Percentiles rank a stretch among this genome's conserved stretches.
These are phyloP conservation scores for zebrafish (Danio rerio) DNA, from an alignment of 2,113 vertebrate species.

Conservation along the genomic window DNA sequence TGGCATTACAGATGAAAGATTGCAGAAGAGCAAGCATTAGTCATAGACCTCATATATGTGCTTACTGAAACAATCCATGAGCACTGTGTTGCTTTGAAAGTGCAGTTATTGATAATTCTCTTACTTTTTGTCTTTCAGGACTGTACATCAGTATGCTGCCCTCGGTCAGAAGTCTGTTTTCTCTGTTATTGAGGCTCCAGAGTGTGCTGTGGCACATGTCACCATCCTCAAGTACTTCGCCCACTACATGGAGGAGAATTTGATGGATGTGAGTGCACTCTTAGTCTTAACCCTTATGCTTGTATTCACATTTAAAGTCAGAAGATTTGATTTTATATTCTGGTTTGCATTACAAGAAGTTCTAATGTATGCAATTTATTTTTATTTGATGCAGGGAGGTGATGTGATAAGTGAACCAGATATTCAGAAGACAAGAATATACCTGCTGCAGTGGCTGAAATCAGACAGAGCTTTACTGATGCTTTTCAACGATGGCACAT, in stretches of 20 bases:
- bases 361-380: background rate
- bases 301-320: background rate
- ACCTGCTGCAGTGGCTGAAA: constrained; percentile 97
- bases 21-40: background rate
- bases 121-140: constrained; percentile 73
- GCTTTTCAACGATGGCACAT: constrained; percentile 98
- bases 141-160: constrained; percentile 95
- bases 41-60: background rate
- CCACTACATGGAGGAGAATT: constrained; percentile 99
- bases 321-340: background rate
- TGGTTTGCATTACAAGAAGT: constrained; percentile 34
- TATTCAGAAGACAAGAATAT: constrained; percentile 86
- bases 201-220: constrained; percentile 93
- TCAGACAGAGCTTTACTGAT: constrained; percentile 98
- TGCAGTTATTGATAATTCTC: background rate
- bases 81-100: background rate
- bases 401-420: constrained; percentile 88
- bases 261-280: constrained; percentile 93
- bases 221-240: constrained; percentile 98
- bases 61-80: background rate
- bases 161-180: constrained; percentile 92
- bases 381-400: constrained; percentile 81
- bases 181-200: constrained; percentile 86
- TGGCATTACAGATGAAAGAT: background rate
- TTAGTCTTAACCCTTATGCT: background rate